These are phyloP conservation scores for Orius laevigatus DNA, from an alignment of 1,140 invertebrate species.

Conservation along the genomic window DNA sequence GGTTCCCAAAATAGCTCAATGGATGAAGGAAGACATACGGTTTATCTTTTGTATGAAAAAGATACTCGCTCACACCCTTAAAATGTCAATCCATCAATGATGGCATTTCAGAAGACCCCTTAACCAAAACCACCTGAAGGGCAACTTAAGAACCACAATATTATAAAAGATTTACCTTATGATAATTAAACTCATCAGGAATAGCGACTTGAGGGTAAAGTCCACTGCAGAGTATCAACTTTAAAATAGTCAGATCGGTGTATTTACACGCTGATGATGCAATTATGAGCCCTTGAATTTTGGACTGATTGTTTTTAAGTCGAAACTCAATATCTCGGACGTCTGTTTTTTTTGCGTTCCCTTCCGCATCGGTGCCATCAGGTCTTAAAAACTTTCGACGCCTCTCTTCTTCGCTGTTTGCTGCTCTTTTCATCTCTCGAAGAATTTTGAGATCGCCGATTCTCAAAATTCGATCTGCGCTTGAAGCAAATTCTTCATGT, in stretches of 20 bases:
- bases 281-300: slow-evolving; percentile 51
- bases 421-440: slow-evolving; percentile 56
- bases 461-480: slow-evolving; percentile 57
- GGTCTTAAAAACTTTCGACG: slow-evolving; percentile 50
- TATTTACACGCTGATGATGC: slow-evolving; percentile 56
- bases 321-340: slow-evolving; percentile 86
- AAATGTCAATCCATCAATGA: slow-evolving; percentile 14
- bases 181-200: slow-evolving; percentile 84
- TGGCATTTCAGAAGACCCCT: neutral
- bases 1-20: slow-evolving; percentile 68
- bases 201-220: slow-evolving; percentile 87
- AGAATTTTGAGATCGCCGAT: slow-evolving; percentile 78
- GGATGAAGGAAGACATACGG: slow-evolving; percentile 83
- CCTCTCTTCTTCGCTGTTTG: slow-evolving; percentile 39
- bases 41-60: slow-evolving; percentile 85
- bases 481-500: slow-evolving; percentile 22
- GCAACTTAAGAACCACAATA: slow-evolving; percentile 12
- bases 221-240: slow-evolving; percentile 78
- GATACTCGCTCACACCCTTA: slow-evolving; percentile 64
- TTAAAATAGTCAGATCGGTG: slow-evolving; percentile 71
- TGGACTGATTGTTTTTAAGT: slow-evolving; percentile 50
- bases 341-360: slow-evolving; percentile 41
- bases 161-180: slow-evolving; percentile 40
- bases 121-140: neutral
- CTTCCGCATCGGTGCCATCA: slow-evolving; percentile 36